phyloP scores from a whole-genome alignment of 2,113 vertebrate species.

The Chroicocephalus ridibundus region DNA sequence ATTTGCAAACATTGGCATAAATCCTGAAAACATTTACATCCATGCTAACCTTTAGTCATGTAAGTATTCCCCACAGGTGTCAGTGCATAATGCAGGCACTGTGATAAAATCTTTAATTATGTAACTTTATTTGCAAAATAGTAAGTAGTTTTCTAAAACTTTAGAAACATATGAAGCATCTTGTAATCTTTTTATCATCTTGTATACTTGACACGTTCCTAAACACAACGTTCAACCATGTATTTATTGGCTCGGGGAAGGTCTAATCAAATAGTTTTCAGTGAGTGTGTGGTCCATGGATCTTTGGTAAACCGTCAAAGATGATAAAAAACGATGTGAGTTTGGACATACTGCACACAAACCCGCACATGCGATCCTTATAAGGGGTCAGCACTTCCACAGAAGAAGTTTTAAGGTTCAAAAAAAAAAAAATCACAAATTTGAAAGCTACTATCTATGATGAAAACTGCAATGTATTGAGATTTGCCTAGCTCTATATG shows the following conservation, averaged over 20 bases:
- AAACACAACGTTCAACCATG: background rate
- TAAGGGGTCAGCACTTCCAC: background rate
- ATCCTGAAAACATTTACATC: constrained; percentile 4
- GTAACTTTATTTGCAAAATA: background rate
- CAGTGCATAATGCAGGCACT: background rate
- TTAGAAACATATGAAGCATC: background rate
- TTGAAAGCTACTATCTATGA: background rate
- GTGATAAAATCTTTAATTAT: constrained; percentile 43
- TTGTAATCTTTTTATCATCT: background rate
- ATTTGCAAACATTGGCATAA: constrained; percentile 21
- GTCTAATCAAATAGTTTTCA: background rate
- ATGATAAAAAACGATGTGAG: background rate
- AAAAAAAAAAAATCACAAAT: background rate
- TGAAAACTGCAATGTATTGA: background rate
- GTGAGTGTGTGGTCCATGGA: background rate
- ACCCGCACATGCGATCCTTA: background rate
- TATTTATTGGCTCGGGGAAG: background rate
- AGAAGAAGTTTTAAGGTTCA: background rate
- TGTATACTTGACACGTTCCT: background rate
- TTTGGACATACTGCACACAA: background rate
- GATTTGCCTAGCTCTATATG: background rate
- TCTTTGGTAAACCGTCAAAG: background rate
- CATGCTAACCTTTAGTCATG: constrained; percentile 59
- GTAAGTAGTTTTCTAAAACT: background rate
- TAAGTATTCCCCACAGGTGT: constrained; percentile 18